These are phyloP conservation scores for Odontesthes bonariensis DNA, from an alignment of 2,113 vertebrate species.

Conservation along the genomic window DNA sequence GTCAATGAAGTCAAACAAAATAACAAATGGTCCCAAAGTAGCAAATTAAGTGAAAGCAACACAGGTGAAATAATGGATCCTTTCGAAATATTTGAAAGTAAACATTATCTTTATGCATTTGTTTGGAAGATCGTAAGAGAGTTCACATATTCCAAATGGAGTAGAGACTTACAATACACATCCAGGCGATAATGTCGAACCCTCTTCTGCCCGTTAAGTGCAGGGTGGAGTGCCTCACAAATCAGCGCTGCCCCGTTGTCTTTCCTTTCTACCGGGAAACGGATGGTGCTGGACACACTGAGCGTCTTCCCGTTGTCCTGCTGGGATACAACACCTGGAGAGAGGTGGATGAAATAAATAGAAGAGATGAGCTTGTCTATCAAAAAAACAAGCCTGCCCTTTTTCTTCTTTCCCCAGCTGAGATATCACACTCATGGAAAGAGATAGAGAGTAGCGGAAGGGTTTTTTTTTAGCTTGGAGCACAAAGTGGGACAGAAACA, in stretches of 20 bases:
- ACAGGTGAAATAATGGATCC: slow-evolving; percentile 51
- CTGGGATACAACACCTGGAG: slow-evolving; percentile 86
- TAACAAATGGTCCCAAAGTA: slow-evolving; percentile 29
- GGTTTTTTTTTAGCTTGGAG: slow-evolving; percentile 24
- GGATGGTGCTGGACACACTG: slow-evolving; percentile 87
- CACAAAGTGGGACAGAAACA: slow-evolving; percentile 23
- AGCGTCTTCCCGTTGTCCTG: slow-evolving; percentile 89
- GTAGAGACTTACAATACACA: slow-evolving; percentile 87
- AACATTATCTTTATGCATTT: slow-evolving; percentile 33
- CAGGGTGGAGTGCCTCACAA: slow-evolving; percentile 88
- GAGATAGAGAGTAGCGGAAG: slow-evolving; percentile 7
- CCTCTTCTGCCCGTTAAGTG: slow-evolving; percentile 85
- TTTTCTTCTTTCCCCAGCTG: slow-evolving; percentile 25
- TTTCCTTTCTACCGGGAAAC: slow-evolving; percentile 87
- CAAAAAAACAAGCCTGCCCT: slow-evolving; percentile 18
- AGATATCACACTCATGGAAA: slow-evolving; percentile 34
- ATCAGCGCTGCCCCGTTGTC: slow-evolving; percentile 89
- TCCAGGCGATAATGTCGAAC: slow-evolving; percentile 91
- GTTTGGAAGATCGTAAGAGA: slow-evolving; percentile 24
- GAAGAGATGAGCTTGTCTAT: slow-evolving; percentile 16
- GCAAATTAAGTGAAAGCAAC: slow-evolving; percentile 35
- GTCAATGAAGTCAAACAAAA: slow-evolving; percentile 36
- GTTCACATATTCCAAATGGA: background rate
- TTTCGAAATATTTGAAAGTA: slow-evolving; percentile 34
- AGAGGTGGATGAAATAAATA: slow-evolving; percentile 16